Evolutionary conservation across 2,113 vertebrate species (phyloP), one percentile per base, ranked within the genome.

Genomic region (Pteruthius melanotis): DNA sequence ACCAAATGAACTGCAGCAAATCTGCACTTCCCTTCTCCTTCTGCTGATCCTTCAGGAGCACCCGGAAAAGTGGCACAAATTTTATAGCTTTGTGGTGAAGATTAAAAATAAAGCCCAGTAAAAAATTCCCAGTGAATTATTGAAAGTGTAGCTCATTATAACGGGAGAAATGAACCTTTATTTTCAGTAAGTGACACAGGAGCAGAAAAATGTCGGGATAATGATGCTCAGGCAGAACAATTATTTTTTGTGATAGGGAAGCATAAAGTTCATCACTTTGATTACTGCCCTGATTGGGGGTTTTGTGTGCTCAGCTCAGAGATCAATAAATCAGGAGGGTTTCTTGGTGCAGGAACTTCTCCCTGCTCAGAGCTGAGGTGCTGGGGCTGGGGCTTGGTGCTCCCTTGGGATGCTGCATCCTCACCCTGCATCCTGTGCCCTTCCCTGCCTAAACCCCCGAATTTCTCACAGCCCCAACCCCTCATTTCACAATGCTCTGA

Each of bases 121-220:
- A 94, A 50, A 70, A 89, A 88, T 76, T 64, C 52, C 63, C 69
- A 60, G 89, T 95, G 95, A 97, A 93, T 97, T 97, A 97, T 52
- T 95, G 94, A 92, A 94, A 89, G 87, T 82, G 93, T 42, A 87
- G 89, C 96, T 97, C 95, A 91, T 97, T 95, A 91, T 71, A 88
- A 95, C 15, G 54, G 91, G 64, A 95, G 86, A 78, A 96, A 70
- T 3, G 70, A 95, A 70, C 80, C 88, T 96, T 96, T 95, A 92
- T 96, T 95, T 97, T 83, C 78, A 68, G 54, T 54, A 89, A 94
- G 94, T 95, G 97, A 90, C 91, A 87, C 7, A 7, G 63, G 93
- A 89, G 80, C 76, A 87, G 93, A 89, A 87, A 94, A 97, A 93
- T 35, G 79, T 82, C 40, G 24, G 44, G 68, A 83, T 94, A 93